Evolutionary conservation across 2,888 invertebrate species (phyloP).

Genomic region (Fragum fragum): DNA sequence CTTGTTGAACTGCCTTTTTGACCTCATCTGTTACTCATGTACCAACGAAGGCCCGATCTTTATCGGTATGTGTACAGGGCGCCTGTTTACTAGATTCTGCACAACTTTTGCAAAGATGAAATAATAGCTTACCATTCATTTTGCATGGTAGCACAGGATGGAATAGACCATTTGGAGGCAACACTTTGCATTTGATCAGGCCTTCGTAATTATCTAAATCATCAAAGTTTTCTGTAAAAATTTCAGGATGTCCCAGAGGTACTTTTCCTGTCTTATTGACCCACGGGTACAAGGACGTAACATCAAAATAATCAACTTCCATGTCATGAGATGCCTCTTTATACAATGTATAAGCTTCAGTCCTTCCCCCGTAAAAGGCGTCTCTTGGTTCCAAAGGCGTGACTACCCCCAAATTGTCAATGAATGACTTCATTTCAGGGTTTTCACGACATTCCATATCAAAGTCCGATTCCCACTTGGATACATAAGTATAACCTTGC

Average conservation of each 20-base stretch:
- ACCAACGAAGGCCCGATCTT: conserved; percentile 42
- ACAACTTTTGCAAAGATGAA: conserved; percentile 11
- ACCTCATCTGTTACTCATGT: conserved; percentile 30
- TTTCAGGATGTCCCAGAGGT: conserved; percentile 73
- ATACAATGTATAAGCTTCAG: conserved; percentile 71
- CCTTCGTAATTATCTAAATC: conserved; percentile 72
- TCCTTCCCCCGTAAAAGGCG: conserved; percentile 77
- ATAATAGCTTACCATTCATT: conserved; percentile 62
- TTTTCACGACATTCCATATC: conserved; percentile 45
- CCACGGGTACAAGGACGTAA: conserved; percentile 75
- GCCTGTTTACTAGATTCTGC: conserved; percentile 32
- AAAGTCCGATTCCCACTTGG: conserved; percentile 74
- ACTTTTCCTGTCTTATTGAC: conserved; percentile 69
- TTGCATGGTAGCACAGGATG: conserved; percentile 79
- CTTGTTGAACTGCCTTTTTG: conserved; percentile 18
- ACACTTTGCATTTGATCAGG: conserved; percentile 71
- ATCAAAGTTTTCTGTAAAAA: conserved; percentile 63
- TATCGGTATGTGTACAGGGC: conserved; percentile 36
- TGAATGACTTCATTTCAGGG: conserved; percentile 50
- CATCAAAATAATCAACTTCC: conserved; percentile 69
- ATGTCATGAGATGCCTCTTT: conserved; percentile 60
- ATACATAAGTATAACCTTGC: conserved; percentile 54
- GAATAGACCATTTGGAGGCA: conserved; percentile 75
- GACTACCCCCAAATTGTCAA: conserved; percentile 44
- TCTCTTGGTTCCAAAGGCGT: conserved; percentile 71